These are phyloP conservation scores for Therioaphis trifolii DNA, from an alignment of 2,888 invertebrate genomes.

Conservation along the genomic window DNA sequence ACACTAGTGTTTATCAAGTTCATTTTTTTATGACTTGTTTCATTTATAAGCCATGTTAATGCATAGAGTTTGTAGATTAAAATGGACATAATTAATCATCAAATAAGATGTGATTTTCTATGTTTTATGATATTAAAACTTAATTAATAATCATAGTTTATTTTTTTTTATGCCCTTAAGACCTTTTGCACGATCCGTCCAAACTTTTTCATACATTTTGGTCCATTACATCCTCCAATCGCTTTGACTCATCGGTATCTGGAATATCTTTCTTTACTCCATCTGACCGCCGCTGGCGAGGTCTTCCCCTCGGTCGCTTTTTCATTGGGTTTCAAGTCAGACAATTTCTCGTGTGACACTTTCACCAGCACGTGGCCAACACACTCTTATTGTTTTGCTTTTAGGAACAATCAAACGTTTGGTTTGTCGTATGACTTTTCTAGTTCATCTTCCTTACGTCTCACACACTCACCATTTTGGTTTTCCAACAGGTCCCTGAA, in stretches of 20 bases:
- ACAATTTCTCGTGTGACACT: not conserved
- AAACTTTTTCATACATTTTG: not conserved
- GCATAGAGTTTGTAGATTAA: too few relatives aligned
- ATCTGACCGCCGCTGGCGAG: constrained; percentile 11
- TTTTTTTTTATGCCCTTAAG: constrained; percentile 3
- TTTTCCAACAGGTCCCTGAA: too few relatives aligned
- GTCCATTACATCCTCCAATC: constrained; percentile 23
- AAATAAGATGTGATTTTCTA: not conserved
- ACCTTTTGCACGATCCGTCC: constrained; percentile 9
- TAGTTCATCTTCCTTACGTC: not conserved
- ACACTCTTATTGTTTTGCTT: not conserved
- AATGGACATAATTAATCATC: too few relatives aligned
- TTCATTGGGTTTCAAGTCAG: not conserved
- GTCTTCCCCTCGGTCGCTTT: not conserved
- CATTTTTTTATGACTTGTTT: too few relatives aligned
- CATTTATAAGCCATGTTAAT: too few relatives aligned
- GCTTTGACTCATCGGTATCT: constrained; percentile 9
- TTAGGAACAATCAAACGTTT: not conserved
- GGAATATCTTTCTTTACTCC: not conserved
- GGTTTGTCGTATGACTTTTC: not conserved
- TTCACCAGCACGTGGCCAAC: constrained; percentile 3
- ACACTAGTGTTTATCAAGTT: too few relatives aligned
- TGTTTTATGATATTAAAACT: not conserved
- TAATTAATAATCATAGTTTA: not conserved
- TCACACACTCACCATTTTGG: too few relatives aligned